Percentiles rank a stretch among this genome's conserved stretches.
Evolutionary conservation across 2,888 invertebrate genomes (phyloP).

Genomic region (Masnerella sp.): DNA sequence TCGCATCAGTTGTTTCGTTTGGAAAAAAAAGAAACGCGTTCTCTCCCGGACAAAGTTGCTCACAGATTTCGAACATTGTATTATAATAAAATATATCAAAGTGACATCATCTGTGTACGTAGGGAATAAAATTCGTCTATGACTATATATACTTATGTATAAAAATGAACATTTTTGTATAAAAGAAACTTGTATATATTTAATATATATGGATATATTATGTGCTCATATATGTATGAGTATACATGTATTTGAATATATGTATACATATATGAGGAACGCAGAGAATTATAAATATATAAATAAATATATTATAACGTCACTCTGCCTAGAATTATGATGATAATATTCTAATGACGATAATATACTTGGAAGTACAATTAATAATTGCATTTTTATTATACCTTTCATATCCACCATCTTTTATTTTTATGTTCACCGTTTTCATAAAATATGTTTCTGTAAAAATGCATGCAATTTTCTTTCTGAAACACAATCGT

Average conservation of each 20-base stretch:
- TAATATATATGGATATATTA: slow-evolving; percentile 71
- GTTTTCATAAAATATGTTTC: too few species aligned
- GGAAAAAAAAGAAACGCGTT: slow-evolving; percentile 59
- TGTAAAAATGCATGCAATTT: too few species aligned
- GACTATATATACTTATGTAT: slow-evolving; percentile 73
- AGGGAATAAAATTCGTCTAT: slow-evolving; percentile 61
- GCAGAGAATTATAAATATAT: slow-evolving; percentile 66
- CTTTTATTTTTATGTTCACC: too few species aligned
- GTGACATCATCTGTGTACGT: slow-evolving; percentile 65
- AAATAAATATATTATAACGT: slow-evolving; percentile 67
- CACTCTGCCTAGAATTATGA: slow-evolving; percentile 63
- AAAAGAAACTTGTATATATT: slow-evolving; percentile 74
- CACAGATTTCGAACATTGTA: slow-evolving; percentile 69
- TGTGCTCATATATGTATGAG: slow-evolving; percentile 52
- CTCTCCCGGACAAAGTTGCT: slow-evolving; percentile 65
- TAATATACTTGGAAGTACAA: slow-evolving; percentile 64
- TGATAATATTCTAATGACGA: slow-evolving; percentile 61
- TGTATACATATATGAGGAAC: slow-evolving; percentile 62
- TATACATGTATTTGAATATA: slow-evolving; percentile 54
- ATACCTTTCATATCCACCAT: neutral
- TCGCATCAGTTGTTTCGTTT: slow-evolving; percentile 36
- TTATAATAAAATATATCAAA: slow-evolving; percentile 67
- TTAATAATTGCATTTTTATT: slow-evolving; percentile 39
- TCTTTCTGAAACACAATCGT: too few species aligned
- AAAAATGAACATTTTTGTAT: slow-evolving; percentile 76